These are phyloP conservation scores for Limnothrissa miodon DNA, from an alignment of 2,113 vertebrate species.

Conservation along the genomic window DNA sequence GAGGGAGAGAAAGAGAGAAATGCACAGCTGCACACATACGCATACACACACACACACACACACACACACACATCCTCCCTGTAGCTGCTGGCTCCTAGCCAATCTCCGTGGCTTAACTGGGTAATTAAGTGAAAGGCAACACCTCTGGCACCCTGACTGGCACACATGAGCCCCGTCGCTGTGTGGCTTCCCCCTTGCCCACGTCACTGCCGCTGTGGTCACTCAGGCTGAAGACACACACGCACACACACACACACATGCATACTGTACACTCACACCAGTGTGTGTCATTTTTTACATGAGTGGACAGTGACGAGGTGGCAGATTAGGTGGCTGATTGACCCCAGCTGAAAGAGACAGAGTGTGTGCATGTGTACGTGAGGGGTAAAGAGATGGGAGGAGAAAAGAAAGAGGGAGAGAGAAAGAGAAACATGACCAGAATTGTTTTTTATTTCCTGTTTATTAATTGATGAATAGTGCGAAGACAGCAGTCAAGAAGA, in stretches of 20 bases:
- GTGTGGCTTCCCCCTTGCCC: background rate
- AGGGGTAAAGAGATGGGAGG: background rate
- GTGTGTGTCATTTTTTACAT: background rate
- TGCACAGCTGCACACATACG: slow-evolving; percentile 59
- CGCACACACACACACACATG: background rate
- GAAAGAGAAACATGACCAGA: background rate
- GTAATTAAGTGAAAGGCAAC: slow-evolving; percentile 62
- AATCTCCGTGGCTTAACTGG: slow-evolving; percentile 45
- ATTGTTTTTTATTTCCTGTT: slow-evolving; percentile 14
- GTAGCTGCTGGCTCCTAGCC: slow-evolving; percentile 53
- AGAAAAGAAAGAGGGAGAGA: background rate
- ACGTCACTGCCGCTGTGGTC: background rate
- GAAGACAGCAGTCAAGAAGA: background rate
- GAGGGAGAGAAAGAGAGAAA: background rate
- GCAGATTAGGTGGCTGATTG: background rate
- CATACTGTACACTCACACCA: background rate
- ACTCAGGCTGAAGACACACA: background rate
- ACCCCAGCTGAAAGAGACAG: background rate
- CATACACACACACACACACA: slow-evolving; percentile 1
- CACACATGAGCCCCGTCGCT: slow-evolving; percentile 6
- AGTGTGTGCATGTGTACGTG: background rate
- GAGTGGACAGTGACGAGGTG: background rate
- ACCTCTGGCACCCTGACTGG: slow-evolving; percentile 50
- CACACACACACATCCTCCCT: slow-evolving; percentile 27
- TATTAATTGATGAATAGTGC: slow-evolving; percentile 5